phyloP scores from a whole-genome alignment of 2,797 vertebrate species.

The Clamator glandarius region DNA sequence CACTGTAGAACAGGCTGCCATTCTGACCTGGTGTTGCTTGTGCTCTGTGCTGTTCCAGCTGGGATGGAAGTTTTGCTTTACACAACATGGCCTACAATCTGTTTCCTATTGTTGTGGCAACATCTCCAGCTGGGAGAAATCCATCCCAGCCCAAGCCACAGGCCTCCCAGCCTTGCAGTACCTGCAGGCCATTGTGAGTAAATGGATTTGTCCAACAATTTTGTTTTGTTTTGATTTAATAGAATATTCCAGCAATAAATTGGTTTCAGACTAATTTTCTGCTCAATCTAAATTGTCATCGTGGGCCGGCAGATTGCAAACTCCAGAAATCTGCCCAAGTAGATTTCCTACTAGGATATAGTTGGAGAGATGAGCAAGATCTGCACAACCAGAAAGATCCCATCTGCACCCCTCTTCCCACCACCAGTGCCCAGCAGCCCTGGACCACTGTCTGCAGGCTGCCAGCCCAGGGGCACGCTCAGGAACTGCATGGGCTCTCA shows the following conservation, averaged over 20 bases:
- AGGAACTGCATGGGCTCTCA: accelerated
- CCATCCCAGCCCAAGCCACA: background rate
- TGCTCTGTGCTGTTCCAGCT: background rate
- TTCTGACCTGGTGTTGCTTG: background rate
- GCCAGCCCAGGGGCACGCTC: background rate
- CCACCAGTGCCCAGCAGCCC: accelerated
- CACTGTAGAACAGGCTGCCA: background rate
- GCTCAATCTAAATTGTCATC: background rate
- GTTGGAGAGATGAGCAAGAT: background rate
- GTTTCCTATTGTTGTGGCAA: constrained; percentile 13
- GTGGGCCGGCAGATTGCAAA: background rate
- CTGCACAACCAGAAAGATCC: background rate
- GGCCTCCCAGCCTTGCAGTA: background rate
- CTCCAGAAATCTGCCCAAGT: background rate
- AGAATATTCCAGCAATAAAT: background rate
- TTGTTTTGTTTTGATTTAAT: constrained; percentile 21
- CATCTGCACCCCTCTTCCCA: background rate
- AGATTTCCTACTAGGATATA: background rate
- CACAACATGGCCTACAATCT: background rate
- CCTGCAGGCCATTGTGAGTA: background rate
- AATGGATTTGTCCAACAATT: background rate
- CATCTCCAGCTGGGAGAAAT: constrained; percentile 22
- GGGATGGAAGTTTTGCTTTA: background rate
- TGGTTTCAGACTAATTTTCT: constrained; percentile 13
- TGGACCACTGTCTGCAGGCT: background rate